A percentile compares a stretch with the other conserved stretches of the same genome.
Evolutionary conservation across 2,888 invertebrate species (phyloP).

Genomic region (Nymphalis polychloros): DNA sequence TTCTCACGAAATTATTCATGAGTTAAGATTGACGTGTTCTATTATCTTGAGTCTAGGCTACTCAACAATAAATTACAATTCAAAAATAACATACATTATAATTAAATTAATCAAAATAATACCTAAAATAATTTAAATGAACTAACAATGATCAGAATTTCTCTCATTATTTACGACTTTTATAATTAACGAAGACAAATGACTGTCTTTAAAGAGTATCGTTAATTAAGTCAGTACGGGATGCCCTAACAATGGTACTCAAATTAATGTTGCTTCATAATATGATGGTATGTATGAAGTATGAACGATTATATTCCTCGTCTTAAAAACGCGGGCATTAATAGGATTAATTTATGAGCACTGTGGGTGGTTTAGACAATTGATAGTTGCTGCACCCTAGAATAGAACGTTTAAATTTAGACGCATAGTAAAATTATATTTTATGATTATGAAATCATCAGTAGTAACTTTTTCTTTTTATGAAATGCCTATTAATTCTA

Average conservation of each 20-base stretch:
- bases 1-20: no score
- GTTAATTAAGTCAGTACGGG: slow-evolving; percentile 44
- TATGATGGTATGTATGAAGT: slow-evolving; percentile 13
- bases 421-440: slow-evolving; percentile 6
- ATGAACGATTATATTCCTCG: slow-evolving; percentile 38
- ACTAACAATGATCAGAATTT: neutral
- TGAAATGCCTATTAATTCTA: no score
- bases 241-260: slow-evolving; percentile 40
- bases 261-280: slow-evolving; percentile 47
- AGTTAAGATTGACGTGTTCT: no score
- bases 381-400: slow-evolving; percentile 50
- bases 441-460: neutral
- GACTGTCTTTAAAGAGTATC: slow-evolving; percentile 31
- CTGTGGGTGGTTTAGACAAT: slow-evolving; percentile 67
- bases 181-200: slow-evolving; percentile 33
- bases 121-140: no score
- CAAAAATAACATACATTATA: no score
- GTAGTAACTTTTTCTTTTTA: neutral
- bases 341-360: slow-evolving; percentile 69
- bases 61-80: no score
- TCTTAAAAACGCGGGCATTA: slow-evolving; percentile 49
- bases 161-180: slow-evolving; percentile 12
- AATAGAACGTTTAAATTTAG: slow-evolving; percentile 32
- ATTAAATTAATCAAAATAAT: no score
- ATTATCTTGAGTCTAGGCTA: no score